phyloP scores from a whole-genome alignment of 2,797 vertebrate genomes.

The Enteromius paludinosus region DNA sequence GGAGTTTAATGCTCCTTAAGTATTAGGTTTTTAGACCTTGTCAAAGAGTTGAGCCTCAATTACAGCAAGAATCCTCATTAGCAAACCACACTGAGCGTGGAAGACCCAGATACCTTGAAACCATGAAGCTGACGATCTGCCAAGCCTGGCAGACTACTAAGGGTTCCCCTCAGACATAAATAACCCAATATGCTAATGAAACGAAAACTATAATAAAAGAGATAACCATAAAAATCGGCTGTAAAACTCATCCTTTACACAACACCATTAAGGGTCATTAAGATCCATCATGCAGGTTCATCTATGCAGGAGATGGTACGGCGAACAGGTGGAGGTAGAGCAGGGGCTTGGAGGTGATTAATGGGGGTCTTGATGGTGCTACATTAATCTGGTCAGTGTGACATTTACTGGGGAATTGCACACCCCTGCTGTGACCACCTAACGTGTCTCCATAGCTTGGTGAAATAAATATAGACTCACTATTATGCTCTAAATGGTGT shows the following conservation, averaged over 20 bases:
- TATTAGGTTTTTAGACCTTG: slow-evolving; percentile 14
- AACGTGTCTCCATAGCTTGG: slow-evolving; percentile 4
- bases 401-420: slow-evolving; percentile 31
- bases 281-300: slow-evolving; percentile 27
- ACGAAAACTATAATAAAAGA: slow-evolving; percentile 15
- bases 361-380: slow-evolving; percentile 58
- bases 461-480: slow-evolving; percentile 45
- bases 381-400: slow-evolving; percentile 62
- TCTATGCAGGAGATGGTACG: neutral
- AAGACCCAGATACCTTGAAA: slow-evolving; percentile 1
- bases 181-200: slow-evolving; percentile 30
- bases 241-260: slow-evolving; percentile 15
- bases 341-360: slow-evolving; percentile 55
- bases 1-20: neutral
- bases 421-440: neutral
- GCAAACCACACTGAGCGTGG: neutral
- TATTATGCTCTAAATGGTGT: slow-evolving; percentile 31
- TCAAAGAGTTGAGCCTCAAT: slow-evolving; percentile 32
- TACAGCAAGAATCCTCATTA: slow-evolving; percentile 23
- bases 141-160: slow-evolving; percentile 15
- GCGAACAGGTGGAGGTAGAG: slow-evolving; percentile 52
- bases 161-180: neutral
- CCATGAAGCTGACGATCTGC: neutral
- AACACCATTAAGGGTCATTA: slow-evolving; percentile 42
- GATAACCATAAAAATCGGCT: neutral